Evolutionary conservation across 2,113 vertebrate species (phyloP).

Genomic region (Fregetta grallaria): DNA sequence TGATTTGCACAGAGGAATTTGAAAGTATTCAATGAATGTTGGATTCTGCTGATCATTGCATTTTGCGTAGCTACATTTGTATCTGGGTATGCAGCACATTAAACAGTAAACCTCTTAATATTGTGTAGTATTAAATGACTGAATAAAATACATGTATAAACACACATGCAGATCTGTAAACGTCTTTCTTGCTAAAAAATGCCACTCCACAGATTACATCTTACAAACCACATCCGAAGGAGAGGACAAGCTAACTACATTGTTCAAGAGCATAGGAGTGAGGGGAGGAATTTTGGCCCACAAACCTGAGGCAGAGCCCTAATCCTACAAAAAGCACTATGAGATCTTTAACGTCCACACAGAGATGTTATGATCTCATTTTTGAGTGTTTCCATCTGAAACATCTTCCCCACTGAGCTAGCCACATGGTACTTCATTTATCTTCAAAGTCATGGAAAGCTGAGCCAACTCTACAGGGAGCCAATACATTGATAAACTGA

Average conservation of each 20-base stretch:
- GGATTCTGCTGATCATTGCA: neutral
- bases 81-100: neutral
- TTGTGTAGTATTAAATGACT: neutral
- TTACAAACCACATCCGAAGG: neutral
- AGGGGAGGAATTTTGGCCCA: neutral
- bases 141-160: neutral
- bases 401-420: neutral
- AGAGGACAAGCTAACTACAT: neutral
- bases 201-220: neutral
- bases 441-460: slow-evolving; percentile 23
- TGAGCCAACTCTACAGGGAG: slow-evolving; percentile 21
- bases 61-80: neutral
- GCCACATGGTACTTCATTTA: slow-evolving; percentile 16
- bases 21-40: neutral
- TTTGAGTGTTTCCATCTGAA: neutral
- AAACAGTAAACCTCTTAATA: neutral
- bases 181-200: neutral
- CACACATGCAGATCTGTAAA: neutral
- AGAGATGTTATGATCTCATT: slow-evolving; percentile 25
- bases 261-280: neutral
- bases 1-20: neutral
- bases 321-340: neutral
- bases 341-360: neutral
- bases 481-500: neutral
- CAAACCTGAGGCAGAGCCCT: neutral